Percentiles rank a stretch among this genome's conserved stretches.
phyloP scores from a whole-genome alignment of 2,888 invertebrate species.

The Morpho achilles region DNA sequence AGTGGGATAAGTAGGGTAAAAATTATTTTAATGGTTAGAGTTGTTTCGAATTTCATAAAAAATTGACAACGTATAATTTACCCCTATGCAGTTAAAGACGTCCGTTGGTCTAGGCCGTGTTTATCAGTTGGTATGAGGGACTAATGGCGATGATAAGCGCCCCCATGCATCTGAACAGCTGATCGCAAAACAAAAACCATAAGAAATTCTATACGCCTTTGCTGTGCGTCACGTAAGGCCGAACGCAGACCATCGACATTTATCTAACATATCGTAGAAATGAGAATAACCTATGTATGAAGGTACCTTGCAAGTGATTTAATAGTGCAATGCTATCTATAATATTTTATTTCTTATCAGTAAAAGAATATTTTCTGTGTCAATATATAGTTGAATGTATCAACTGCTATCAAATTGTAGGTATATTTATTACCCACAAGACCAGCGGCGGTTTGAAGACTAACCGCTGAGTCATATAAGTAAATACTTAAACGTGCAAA shows the following conservation, averaged over 20 bases:
- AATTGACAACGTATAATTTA: slow-evolving; percentile 1
- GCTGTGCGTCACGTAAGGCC: slow-evolving; percentile 3
- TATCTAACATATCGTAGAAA: background rate
- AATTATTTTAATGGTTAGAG: too few relatives aligned
- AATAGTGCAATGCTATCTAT: too few relatives aligned
- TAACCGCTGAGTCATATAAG: too few relatives aligned
- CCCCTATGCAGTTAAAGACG: slow-evolving; percentile 6
- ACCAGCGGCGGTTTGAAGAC: too few relatives aligned
- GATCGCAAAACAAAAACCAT: slow-evolving; percentile 16
- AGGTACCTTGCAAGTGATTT: too few relatives aligned
- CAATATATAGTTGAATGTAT: too few relatives aligned
- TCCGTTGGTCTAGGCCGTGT: slow-evolving; percentile 12
- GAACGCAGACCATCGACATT: background rate
- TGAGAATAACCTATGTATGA: background rate
- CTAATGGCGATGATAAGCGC: slow-evolving; percentile 6
- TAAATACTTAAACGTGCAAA: too few relatives aligned
- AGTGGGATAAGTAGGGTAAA: too few relatives aligned
- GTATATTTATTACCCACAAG: too few relatives aligned
- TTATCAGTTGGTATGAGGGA: slow-evolving; percentile 9
- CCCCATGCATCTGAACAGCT: slow-evolving; percentile 14
- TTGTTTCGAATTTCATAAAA: background rate
- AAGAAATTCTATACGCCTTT: slow-evolving; percentile 18
- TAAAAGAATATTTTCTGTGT: too few relatives aligned
- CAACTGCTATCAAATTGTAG: too few relatives aligned
- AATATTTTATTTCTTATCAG: too few relatives aligned